Conservation (phyloP, 2,797 vertebrate genomes). For the Molossus molossus region DNA sequence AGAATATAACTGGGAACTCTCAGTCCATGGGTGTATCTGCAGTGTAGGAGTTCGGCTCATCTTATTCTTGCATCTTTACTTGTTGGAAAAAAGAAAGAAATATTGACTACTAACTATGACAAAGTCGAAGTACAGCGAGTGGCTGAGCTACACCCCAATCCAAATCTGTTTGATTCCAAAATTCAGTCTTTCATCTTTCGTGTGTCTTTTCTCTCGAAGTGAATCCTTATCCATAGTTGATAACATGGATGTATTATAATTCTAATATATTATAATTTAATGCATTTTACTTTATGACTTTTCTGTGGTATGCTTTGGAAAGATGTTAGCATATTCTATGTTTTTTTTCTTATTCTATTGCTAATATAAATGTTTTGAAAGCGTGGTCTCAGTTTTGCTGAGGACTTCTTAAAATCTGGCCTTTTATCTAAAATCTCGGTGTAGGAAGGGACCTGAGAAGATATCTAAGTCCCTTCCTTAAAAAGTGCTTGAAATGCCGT, state of each 20-base stretch:
- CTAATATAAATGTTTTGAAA: neutral
- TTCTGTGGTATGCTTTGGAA: neutral
- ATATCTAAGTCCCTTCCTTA: neutral
- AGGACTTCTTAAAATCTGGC: neutral
- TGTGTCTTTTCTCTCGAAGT: neutral
- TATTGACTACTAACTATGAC: neutral
- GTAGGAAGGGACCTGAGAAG: neutral
- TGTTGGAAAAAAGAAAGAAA: neutral
- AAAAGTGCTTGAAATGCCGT: neutral
- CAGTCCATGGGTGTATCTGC: neutral
- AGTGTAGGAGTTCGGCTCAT: neutral
- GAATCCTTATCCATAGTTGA: neutral
- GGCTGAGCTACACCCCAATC: neutral
- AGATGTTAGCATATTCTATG: neutral
- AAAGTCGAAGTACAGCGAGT: neutral
- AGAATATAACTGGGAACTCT: neutral
- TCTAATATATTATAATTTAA: neutral
- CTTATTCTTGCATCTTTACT: neutral
- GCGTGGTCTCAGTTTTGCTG: neutral
- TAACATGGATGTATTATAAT: neutral
- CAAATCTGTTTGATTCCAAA: neutral
- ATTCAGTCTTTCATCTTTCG: neutral
- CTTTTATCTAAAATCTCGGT: neutral
- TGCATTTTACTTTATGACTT: neutral
- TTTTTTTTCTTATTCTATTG: neutral